Evolutionary conservation across 2,797 vertebrate species (phyloP), one percentile per base, ranked within the genome.

Genomic region (Glyptemys insculpta): DNA sequence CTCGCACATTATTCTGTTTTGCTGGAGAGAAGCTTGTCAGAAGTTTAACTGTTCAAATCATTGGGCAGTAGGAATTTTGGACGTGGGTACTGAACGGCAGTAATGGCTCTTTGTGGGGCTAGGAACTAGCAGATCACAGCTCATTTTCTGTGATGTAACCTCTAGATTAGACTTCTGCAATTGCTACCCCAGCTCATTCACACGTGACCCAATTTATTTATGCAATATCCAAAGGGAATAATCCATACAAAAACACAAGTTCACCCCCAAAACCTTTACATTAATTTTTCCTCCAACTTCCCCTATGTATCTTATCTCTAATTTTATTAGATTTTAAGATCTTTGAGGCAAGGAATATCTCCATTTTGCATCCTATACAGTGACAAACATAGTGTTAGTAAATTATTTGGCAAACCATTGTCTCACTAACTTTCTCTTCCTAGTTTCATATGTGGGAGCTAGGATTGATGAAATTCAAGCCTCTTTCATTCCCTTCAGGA

Each of bases 21-120:
- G 27, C 47, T 81, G 29, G 7, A 94, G 47, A 87, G 85, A 88
- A 85, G 85, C 76, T 89, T 52, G 18, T 92, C 81, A 96, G 92
- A 78, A 92, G 52, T 29, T 29, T n/a, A 95, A 81, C 76, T 47
- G 83, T 80, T 93, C 96, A 68, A 68, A 57, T 79, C 88, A 41
- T 53, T 47, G 44, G 74, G 88, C 47, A 87, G 68, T 6, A 37
- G 59, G 81, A 95, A 81, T 91, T 83, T 89, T 95, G 88, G 92
- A 92, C 85, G 82, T 89, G 91, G 86, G 72, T 95, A 81, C 93
- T 90, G 86, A 81, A 87, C 2, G 0, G 6, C 88, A 83, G 78
- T 52, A 84, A 87, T 84, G 93, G 74, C 16, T 31, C 88, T 49
- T 74, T 47, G 19, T 59, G 72, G 37, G 84, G 90, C 78, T 78